Conservation (phyloP, 1,140 invertebrate species). For the Drosophila parabipectinata region DNA sequence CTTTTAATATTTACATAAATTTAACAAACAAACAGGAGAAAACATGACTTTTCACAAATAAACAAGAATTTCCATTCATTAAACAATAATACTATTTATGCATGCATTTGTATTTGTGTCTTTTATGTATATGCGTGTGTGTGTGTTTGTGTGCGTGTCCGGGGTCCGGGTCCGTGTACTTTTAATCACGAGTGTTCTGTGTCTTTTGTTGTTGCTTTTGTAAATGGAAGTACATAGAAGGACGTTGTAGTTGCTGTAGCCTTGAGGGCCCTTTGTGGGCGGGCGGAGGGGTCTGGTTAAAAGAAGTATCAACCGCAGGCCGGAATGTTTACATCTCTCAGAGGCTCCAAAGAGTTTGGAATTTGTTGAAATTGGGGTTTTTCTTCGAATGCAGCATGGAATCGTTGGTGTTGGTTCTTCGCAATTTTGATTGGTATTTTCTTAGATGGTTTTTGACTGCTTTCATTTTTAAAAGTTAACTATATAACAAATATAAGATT, state of each 20-base stretch:
- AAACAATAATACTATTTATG: constrained; percentile 82
- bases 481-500: constrained; percentile 82
- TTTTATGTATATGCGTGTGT: constrained; percentile 32
- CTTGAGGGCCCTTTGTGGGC: constrained; percentile 11
- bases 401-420: constrained; percentile 41
- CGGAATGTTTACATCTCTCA: constrained; percentile 74
- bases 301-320: constrained; percentile 70
- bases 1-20: constrained; percentile 83
- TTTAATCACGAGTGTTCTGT: constrained; percentile 40
- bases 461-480: constrained; percentile 76
- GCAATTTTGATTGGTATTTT: constrained; percentile 41
- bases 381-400: constrained; percentile 48
- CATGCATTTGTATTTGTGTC: constrained; percentile 72
- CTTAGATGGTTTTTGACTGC: constrained; percentile 41
- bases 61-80: constrained; percentile 82
- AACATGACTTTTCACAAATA: constrained; percentile 82
- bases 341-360: constrained; percentile 48
- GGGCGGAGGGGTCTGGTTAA: constrained; percentile 17
- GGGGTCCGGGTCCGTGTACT: constrained; percentile 16
- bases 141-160: constrained; percentile 14
- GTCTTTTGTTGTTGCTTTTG: constrained; percentile 36
- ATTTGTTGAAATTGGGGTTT: constrained; percentile 51
- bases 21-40: constrained; percentile 82
- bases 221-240: constrained; percentile 73
- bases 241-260: constrained; percentile 59